Base-by-base conservation (phyloP, 2,797 vertebrate species). In the Dicrostonyx torquatus region DNA sequence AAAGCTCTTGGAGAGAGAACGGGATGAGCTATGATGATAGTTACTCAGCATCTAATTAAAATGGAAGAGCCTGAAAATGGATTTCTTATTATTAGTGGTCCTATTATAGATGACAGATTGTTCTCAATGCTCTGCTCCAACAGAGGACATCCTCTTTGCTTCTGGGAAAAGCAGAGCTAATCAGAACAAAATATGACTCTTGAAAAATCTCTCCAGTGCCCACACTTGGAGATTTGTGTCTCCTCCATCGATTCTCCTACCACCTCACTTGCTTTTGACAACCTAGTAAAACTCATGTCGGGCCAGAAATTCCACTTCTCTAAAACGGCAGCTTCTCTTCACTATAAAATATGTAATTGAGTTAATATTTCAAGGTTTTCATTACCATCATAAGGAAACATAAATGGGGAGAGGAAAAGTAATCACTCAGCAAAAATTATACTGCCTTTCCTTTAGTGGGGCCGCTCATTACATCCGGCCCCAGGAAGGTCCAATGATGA, bases 401-500 rank as follows among this genome's bases (percentile, higher is more conserved):
- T 97, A 98, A 98, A 98, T 76, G 58, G 94, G 92, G 96, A 97
- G 95, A 96, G 31, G n/a, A 4, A 93, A 96, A 98, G 97, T 76
- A 97, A 97, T 97, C 98, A 97, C 97, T 98, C 98, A 98, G 98
- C 98, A 98, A 98, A 98, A 98, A 98, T 96, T 98, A 96, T 98
- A 98, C 98, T 98, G 96, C 97, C 97, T 98, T 94, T 97, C 72
- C 88, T 97, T 96, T 95, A 97, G 95, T 75, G 91, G 94, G 97
- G 94, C 90, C 93, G 94, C 95, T 96, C 94, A 96, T 98, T 98
- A 98, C 80, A 93, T 94, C 76, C 94, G 97, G 97, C 93, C 96
- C 97, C 94, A 87, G 93, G 96, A 97, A 91, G 94, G 95, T 93
- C 94, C 97, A 97, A 87, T 62, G 95, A 87, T 94, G 97, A 96